A percentile compares a stretch with the other conserved stretches of the same genome.
Conservation (phyloP, 2,113 vertebrate genomes). For the Mus spicilegus region DNA sequence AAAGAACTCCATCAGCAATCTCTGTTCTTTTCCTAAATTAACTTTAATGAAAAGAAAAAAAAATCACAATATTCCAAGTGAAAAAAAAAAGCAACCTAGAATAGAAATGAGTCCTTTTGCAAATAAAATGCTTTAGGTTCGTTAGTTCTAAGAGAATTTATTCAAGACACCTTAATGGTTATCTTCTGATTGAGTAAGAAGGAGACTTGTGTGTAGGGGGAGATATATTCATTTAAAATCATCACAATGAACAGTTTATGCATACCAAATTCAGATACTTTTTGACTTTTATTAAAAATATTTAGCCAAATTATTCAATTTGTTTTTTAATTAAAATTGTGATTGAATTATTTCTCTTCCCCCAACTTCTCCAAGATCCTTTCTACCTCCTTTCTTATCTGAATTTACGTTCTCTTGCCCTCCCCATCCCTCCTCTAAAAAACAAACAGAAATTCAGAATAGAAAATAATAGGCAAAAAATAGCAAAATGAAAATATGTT, state of each 20-base stretch:
- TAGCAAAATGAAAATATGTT: not conserved
- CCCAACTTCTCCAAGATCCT: not conserved
- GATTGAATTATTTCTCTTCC: not conserved
- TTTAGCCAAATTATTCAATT: not conserved
- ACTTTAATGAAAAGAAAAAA: constrained; percentile 66
- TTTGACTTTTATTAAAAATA: not conserved
- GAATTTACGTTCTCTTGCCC: not conserved
- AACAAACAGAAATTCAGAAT: not conserved
- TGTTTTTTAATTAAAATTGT: not conserved
- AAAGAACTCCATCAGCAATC: not conserved
- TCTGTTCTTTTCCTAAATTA: constrained; percentile 72
- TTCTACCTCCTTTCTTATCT: not conserved
- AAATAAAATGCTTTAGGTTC: not conserved
- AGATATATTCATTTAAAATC: not conserved
- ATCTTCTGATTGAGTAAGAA: not conserved
- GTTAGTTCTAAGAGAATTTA: constrained; percentile 19
- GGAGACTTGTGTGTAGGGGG: not conserved
- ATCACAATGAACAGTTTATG: not conserved
- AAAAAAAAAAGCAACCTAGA: not conserved
- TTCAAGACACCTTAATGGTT: not conserved
- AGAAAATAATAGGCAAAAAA: not conserved
- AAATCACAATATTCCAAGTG: constrained; percentile 38
- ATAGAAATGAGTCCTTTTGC: not conserved
- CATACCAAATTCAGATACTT: not conserved
- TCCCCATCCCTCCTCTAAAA: too few relatives aligned